Evolutionary conservation across 2,113 vertebrate genomes (phyloP), one percentile per base, ranked within the genome.

Genomic region (Platichthys flesus): DNA sequence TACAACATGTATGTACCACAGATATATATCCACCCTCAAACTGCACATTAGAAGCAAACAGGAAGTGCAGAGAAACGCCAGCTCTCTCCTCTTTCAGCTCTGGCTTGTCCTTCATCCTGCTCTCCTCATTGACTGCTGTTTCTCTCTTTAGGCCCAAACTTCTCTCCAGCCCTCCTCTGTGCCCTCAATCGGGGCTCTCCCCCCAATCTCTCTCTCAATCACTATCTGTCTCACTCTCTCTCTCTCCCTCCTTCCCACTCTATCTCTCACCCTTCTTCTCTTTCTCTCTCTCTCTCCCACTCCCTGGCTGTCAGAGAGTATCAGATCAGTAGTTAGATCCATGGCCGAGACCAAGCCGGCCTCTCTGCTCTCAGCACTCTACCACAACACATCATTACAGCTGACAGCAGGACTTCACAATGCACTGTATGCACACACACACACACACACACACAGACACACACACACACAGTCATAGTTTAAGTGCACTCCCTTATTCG

Each of bases 251-350:
- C 59, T 9, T 69, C 16, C 57, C 71, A 70, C 77, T 52, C 68
- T 75, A 23, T 23, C 23, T 23, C 23, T 23, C 23, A 23, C 23
- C 23, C 23, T 23, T 23, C 23, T 23, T 67, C 12, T 61, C 70
- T 71, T 73, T 42, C 28, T 28, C 26, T 28, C 26, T 28, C 26
- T 28, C 26, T 69, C 69, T 45, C 68, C n/a, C 62, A 78, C 82
- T 84, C 62, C 51, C 81, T 79, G 67, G 86, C 85, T 91, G 89
- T 92, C 91, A 90, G 74, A 81, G 75, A 89, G 83, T 83, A 93
- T 93, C 84, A 93, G 89, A 91, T 92, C 88, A 90, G 91, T 91
- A 87, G 87, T 93, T 91, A 92, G 91, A 90, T 93, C 88, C 82
- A 89, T 91, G 83, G 90, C 87, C 78, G 78, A 87, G 90, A 87